Evolutionary conservation across 2,888 invertebrate genomes (phyloP).

Genomic region (Drosophila imparisetae): DNA sequence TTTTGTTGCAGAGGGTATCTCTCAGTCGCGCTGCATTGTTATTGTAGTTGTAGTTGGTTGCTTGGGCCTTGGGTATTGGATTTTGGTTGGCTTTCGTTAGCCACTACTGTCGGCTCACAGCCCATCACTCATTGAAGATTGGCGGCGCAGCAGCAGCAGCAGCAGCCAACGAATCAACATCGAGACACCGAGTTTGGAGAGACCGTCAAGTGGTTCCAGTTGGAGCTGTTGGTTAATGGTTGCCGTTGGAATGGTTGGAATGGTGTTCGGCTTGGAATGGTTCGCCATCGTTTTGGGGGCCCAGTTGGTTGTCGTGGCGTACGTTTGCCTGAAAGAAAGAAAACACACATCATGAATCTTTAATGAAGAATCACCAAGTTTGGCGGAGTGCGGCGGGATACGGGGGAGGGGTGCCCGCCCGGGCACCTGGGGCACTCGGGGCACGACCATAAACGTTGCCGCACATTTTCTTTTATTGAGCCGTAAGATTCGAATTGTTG

Average conservation of each 20-base stretch:
- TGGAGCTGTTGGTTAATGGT: slow-evolving; percentile 40
- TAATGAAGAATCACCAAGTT: slow-evolving; percentile 80
- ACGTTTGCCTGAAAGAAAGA: slow-evolving; percentile 59
- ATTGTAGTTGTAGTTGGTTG: background rate
- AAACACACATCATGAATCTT: slow-evolving; percentile 83
- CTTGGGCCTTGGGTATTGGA: slow-evolving; percentile 22
- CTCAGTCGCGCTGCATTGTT: background rate
- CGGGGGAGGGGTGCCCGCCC: background rate
- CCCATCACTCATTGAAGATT: slow-evolving; percentile 67
- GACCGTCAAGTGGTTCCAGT: slow-evolving; percentile 40
- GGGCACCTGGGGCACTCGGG: slow-evolving; percentile 27
- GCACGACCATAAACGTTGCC: slow-evolving; percentile 67
- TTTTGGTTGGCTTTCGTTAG: slow-evolving; percentile 47
- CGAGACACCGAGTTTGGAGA: slow-evolving; percentile 35
- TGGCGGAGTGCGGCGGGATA: slow-evolving; percentile 36
- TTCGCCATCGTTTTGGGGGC: slow-evolving; percentile 40
- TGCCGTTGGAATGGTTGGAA: slow-evolving; percentile 5
- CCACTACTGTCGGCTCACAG: slow-evolving; percentile 21
- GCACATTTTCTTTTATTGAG: slow-evolving; percentile 81
- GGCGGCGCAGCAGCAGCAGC: slow-evolving; percentile 65
- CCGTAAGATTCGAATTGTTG: slow-evolving; percentile 74
- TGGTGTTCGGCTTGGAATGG: slow-evolving; percentile 22
- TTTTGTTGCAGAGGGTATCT: slow-evolving; percentile 25
- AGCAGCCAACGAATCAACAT: slow-evolving; percentile 39
- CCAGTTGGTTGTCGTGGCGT: slow-evolving; percentile 53